phyloP scores from a whole-genome alignment of 2,113 vertebrate genomes.

The Melanerpes aurifrons region DNA sequence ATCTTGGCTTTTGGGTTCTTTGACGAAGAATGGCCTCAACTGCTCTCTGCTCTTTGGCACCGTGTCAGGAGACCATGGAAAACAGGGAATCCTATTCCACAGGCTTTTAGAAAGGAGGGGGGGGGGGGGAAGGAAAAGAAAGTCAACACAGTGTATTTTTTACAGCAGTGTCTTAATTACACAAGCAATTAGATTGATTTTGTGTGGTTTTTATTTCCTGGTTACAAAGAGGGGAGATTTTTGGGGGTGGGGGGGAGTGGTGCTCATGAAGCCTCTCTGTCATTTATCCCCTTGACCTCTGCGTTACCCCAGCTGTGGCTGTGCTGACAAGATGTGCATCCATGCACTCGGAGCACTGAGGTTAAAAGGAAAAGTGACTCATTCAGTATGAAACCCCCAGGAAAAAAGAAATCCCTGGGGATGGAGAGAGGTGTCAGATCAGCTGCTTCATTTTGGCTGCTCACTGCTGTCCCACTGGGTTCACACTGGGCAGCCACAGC shows the following conservation, averaged over 20 bases:
- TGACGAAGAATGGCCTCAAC: slow-evolving; percentile 64
- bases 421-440: not conserved
- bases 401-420: not conserved
- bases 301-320: slow-evolving; percentile 13
- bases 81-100: slow-evolving; percentile 18
- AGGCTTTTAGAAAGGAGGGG: not conserved
- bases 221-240: not conserved
- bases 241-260: not conserved
- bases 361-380: slow-evolving; percentile 49
- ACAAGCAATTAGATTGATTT: not conserved
- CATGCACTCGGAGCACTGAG: not conserved
- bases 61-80: not conserved
- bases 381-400: not conserved
- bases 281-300: slow-evolving; percentile 24
- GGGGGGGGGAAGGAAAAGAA: not conserved
- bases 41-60: slow-evolving; percentile 64
- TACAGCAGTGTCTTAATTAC: not conserved
- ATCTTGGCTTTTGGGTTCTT: slow-evolving; percentile 30
- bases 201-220: slow-evolving; percentile 11
- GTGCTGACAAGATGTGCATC: slow-evolving; percentile 24
- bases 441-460: not conserved
- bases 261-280: not conserved
- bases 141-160: not conserved
- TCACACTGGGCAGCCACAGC: not conserved
- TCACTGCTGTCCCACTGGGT: not conserved